Base-by-base conservation (phyloP, 2,797 vertebrate species). In the Forpus xanthops region DNA sequence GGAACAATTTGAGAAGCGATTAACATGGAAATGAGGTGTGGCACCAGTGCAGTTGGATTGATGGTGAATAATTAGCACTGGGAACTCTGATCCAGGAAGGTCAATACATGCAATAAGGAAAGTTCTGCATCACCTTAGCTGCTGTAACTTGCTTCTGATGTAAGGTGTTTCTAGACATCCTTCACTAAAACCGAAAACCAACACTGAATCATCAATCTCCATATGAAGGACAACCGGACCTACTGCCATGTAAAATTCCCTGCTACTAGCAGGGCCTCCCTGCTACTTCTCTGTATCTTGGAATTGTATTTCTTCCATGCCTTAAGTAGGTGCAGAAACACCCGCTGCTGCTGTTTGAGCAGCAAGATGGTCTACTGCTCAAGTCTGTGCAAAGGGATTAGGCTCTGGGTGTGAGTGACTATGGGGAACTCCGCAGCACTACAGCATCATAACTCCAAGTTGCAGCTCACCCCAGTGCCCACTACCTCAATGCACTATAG, bases 391-490 rank as follows among this genome's bases (percentile, higher is more conserved):
- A 39, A 31, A 80, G 24, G 37, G 18, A 35, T 8, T 33, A 72
- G 28, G 73, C 17, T 72, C 3, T 15, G 44, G 30, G 12, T 41
- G 21, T 35, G 19, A 31, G 47, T 44, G 45, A 41, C 45, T 44
- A 9, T 20, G 31, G 15, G 31, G 33, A 79, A 37, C 21, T 31
- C 61, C 25, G 17, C 37, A 67, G 41, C 47, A 25, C 42, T 41
- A 15, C 14, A 67, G 33, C 49, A 47, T 28, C 2, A 0, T 37
- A 70, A 58, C 27, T 39, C 20, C 41, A 9, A 2, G 2, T 20
- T 10, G 10, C 44, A 81, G 50, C 33, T 70, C 3, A 0, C 4
- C 55, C 14, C 1, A 2, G 45, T n/a, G 23, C 45, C 50, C 0
- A 0, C 31, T 78, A 11, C 31, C 37, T 41, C 30, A 2, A 1